Conservation (phyloP, 2,888 invertebrate genomes). For the Caradrina clavipalpis region DNA sequence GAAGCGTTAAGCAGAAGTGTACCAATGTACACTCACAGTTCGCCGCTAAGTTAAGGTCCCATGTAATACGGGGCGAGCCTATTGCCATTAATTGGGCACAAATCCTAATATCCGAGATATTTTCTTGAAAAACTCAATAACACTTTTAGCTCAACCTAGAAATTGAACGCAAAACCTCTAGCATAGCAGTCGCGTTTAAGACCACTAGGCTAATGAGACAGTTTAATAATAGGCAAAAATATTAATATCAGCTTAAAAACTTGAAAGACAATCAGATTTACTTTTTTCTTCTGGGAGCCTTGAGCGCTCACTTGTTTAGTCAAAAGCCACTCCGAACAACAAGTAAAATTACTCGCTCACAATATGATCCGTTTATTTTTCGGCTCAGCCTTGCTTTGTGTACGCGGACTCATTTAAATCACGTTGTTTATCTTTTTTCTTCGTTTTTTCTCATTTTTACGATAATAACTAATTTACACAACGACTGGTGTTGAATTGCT, state of each 20-base stretch:
- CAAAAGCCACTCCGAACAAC: slow-evolving; percentile 34
- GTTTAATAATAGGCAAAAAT: background rate
- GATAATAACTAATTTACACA: slow-evolving; percentile 20
- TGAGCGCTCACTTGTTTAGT: slow-evolving; percentile 7
- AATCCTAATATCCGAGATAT: no score
- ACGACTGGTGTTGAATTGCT: background rate
- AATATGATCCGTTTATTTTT: slow-evolving; percentile 50
- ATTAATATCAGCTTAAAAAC: slow-evolving; percentile 15
- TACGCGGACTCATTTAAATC: slow-evolving; percentile 45
- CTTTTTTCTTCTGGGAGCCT: slow-evolving; percentile 25
- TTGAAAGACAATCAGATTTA: background rate
- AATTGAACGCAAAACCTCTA: no score
- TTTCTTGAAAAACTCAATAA: no score
- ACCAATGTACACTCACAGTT: no score
- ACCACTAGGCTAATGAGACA: no score
- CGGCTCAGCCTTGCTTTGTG: slow-evolving; percentile 44
- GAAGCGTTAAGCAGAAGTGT: no score
- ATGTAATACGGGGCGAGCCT: no score
- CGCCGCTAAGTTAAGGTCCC: no score
- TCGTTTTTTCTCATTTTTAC: slow-evolving; percentile 31
- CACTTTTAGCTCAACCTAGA: no score
- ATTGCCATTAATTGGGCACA: no score
- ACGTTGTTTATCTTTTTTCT: slow-evolving; percentile 43
- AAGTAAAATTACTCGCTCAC: slow-evolving; percentile 43
- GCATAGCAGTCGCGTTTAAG: no score